Evolutionary conservation across 2,797 vertebrate genomes (phyloP).

Genomic region (Hydrophis major): DNA sequence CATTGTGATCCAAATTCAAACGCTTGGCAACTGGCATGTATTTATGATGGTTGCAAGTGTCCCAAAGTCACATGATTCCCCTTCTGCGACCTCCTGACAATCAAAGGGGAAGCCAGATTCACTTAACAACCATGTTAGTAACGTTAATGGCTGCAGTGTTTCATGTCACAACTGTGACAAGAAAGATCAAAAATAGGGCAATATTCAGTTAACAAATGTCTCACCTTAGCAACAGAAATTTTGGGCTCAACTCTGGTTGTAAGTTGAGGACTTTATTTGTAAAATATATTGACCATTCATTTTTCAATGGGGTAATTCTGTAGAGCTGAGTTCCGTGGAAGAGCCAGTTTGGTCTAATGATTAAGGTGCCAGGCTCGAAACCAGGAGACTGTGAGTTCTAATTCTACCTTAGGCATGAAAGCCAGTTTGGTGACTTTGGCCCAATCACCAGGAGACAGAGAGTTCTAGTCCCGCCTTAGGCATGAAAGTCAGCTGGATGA

Average conservation of each 20-base stretch:
- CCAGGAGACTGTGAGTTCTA: no score
- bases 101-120: background rate
- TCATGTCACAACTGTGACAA: background rate
- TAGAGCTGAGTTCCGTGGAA: background rate
- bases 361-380: no score
- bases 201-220: background rate
- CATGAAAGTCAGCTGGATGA: rapidly evolving
- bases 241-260: background rate
- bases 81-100: background rate
- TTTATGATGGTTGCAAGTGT: background rate
- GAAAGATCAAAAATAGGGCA: background rate
- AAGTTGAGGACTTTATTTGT: background rate
- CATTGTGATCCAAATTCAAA: background rate
- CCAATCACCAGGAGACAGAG: no score
- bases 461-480: background rate
- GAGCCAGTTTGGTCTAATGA: background rate
- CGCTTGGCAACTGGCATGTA: background rate
- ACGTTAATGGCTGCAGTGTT: background rate
- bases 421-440: no score
- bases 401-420: no score
- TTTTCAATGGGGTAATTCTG: background rate
- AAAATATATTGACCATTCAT: background rate
- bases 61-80: background rate
- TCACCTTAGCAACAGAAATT: background rate
- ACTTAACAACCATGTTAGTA: background rate